Conservation (phyloP, 2,888 invertebrate genomes). For the Epinotia brunnichana region DNA sequence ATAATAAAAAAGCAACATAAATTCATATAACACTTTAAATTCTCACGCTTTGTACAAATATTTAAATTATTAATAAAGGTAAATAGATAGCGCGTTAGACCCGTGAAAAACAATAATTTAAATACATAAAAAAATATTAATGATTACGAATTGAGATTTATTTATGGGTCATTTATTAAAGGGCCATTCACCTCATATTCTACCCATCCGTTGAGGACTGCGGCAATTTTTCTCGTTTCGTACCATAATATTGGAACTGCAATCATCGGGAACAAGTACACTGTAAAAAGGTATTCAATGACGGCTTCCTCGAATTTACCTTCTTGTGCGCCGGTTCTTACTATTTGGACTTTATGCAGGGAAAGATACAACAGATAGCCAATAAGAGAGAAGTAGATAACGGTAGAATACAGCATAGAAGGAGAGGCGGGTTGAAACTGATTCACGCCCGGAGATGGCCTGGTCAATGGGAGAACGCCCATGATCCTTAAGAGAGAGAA, state of each 20-base stretch:
- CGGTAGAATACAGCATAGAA: constrained; percentile 84
- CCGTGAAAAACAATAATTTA: no score
- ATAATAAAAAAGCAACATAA: constrained; percentile 44
- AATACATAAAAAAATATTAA: no score
- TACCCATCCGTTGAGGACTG: constrained; percentile 85
- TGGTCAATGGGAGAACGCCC: constrained; percentile 86
- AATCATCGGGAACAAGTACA: constrained; percentile 87
- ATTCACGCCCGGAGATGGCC: constrained; percentile 76
- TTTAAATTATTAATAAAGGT: no score
- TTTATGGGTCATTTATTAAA: not conserved
- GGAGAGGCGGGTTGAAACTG: constrained; percentile 78
- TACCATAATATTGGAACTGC: constrained; percentile 87
- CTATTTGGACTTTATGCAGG: constrained; percentile 85
- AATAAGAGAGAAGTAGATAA: constrained; percentile 77
- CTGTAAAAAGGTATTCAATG: constrained; percentile 89
- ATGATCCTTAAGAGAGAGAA: constrained; percentile 76
- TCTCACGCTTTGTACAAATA: no score
- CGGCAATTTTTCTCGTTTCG: constrained; percentile 86
- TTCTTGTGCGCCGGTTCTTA: constrained; percentile 79
- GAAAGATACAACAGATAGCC: constrained; percentile 85
- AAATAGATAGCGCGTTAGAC: no score
- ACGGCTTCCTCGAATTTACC: constrained; percentile 90
- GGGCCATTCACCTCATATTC: constrained; percentile 86
- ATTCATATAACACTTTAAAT: no score
- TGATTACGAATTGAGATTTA: not conserved